These are phyloP conservation scores for Furcifer pardalis DNA, from an alignment of 2,797 vertebrate genomes.

Conservation along the genomic window DNA sequence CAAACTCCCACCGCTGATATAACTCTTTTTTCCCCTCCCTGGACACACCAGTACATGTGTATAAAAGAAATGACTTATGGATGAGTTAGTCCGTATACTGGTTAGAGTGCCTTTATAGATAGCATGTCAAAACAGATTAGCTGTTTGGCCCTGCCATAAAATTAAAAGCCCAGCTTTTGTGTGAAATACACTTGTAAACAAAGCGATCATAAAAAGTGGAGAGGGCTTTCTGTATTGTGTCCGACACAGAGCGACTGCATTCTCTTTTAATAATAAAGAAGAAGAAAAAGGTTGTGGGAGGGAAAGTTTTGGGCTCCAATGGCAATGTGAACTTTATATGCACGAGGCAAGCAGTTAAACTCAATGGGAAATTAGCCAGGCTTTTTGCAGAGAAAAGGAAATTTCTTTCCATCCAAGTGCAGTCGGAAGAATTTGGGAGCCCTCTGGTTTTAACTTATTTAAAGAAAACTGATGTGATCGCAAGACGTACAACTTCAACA, in stretches of 20 bases:
- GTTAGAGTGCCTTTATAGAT: constrained; percentile 85
- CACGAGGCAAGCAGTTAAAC: background rate
- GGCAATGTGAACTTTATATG: constrained; percentile 29
- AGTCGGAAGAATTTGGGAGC: constrained; percentile 5
- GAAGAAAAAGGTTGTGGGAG: background rate
- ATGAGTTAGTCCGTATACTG: constrained; percentile 87
- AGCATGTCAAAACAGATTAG: constrained; percentile 88
- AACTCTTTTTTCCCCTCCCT: constrained; percentile 75
- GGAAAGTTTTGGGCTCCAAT: background rate
- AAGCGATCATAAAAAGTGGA: constrained; percentile 63
- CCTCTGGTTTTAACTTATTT: background rate
- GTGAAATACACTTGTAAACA: constrained; percentile 76
- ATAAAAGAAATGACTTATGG: constrained; percentile 94
- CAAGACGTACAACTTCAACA: background rate
- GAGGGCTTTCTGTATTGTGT: constrained; percentile 30
- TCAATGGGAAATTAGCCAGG: constrained; percentile 35
- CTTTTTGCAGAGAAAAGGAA: background rate
- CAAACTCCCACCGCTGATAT: constrained; percentile 87
- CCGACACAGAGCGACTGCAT: constrained; percentile 49
- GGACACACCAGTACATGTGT: constrained; percentile 76
- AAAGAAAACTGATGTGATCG: background rate
- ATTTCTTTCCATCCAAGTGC: background rate
- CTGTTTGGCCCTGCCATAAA: constrained; percentile 68
- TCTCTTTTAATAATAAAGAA: constrained; percentile 29
- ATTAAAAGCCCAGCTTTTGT: constrained; percentile 68